Percentiles rank a stretch among this genome's conserved stretches.
Evolutionary conservation across 2,113 vertebrate genomes (phyloP).

Genomic region (Phyllostomus hastatus): DNA sequence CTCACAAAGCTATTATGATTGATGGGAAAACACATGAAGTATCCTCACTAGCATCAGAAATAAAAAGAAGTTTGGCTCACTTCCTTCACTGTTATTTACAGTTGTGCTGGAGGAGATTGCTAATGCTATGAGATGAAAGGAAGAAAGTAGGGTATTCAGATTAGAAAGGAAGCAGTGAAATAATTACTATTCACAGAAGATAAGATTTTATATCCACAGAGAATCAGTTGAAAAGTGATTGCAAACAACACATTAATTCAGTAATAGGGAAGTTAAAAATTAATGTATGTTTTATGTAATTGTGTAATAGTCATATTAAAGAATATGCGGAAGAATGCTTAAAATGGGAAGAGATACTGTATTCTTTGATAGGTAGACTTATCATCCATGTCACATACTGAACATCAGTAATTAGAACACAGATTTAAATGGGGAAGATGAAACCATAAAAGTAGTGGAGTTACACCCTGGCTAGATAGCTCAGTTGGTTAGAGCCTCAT

Average conservation of each 20-base stretch:
- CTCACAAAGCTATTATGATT: background rate
- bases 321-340: background rate
- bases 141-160: background rate
- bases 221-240: conserved; percentile 1
- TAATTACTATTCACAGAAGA: background rate
- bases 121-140: background rate
- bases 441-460: background rate
- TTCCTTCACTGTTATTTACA: background rate
- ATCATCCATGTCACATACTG: background rate
- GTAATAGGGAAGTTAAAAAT: background rate
- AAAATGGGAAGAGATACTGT: background rate
- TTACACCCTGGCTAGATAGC: too few relatives aligned
- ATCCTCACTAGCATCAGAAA: background rate
- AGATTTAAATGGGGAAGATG: background rate
- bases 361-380: background rate
- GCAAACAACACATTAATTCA: conserved; percentile 19
- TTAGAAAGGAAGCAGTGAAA: background rate
- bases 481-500: too few relatives aligned
- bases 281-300: background rate
- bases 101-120: background rate
- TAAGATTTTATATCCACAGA: background rate
- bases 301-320: conserved; percentile 24
- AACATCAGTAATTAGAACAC: background rate
- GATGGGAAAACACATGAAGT: background rate
- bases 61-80: background rate